phyloP scores from a whole-genome alignment of 2,888 invertebrate species.

The Hydropsyche betteni region DNA sequence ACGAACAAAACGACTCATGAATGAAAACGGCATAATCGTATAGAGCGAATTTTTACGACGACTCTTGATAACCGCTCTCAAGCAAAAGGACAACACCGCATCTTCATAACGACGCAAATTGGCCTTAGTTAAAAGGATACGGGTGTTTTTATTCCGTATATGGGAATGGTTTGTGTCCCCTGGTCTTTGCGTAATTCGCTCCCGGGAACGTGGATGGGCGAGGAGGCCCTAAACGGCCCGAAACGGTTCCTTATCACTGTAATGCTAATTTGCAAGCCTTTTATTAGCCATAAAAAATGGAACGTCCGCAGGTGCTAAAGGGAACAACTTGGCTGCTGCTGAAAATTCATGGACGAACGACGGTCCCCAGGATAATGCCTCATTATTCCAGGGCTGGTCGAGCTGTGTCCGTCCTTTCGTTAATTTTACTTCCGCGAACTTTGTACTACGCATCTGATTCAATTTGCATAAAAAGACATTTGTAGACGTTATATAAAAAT shows the following conservation, averaged over 20 bases:
- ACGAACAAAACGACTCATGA: too few relatives aligned
- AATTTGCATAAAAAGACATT: slow-evolving; percentile 36
- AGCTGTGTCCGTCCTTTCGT: slow-evolving; percentile 16
- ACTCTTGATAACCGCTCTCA: too few relatives aligned
- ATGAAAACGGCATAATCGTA: too few relatives aligned
- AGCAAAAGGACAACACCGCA: too few relatives aligned
- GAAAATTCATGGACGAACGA: slow-evolving; percentile 40
- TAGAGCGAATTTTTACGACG: too few relatives aligned
- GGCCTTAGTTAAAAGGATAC: too few relatives aligned
- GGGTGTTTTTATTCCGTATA: too few relatives aligned
- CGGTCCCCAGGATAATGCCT: slow-evolving; percentile 37
- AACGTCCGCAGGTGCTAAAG: slow-evolving; percentile 42
- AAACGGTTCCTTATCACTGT: slow-evolving; percentile 44
- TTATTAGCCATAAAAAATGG: slow-evolving; percentile 42
- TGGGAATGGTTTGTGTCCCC: slow-evolving; percentile 4
- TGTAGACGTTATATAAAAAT: too few relatives aligned
- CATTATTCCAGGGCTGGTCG: slow-evolving; percentile 30
- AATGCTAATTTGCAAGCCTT: slow-evolving; percentile 43
- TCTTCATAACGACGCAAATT: too few relatives aligned
- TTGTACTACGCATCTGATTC: slow-evolving; percentile 36
- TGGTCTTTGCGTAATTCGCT: too few relatives aligned
- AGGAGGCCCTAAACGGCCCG: slow-evolving; percentile 32
- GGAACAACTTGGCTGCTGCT: slow-evolving; percentile 29
- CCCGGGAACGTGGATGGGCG: neutral
- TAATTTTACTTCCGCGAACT: slow-evolving; percentile 39